Evolutionary conservation across 2,113 vertebrate species (phyloP).

Genomic region (Lagenorhynchus albirostris): DNA sequence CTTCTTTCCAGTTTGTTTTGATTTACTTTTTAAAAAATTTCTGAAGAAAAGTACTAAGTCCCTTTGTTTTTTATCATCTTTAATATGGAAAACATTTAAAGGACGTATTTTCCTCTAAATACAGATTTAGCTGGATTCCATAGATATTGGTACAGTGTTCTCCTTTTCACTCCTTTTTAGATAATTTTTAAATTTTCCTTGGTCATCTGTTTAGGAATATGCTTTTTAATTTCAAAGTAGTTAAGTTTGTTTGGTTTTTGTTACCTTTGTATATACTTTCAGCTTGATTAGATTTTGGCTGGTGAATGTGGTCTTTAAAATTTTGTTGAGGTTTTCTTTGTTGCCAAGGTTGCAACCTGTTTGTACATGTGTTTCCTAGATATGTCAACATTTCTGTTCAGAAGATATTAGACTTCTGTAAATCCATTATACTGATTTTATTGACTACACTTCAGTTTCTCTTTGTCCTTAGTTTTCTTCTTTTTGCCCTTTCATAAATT

Average conservation of each 20-base stretch:
- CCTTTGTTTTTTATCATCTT: not conserved
- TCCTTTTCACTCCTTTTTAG: not conserved
- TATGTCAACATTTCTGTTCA: not conserved
- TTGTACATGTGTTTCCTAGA: not conserved
- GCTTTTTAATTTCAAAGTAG: not conserved
- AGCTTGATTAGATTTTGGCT: not conserved
- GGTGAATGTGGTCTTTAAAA: not conserved
- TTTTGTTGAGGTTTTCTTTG: not conserved
- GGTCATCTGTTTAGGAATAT: not conserved
- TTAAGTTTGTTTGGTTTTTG: not conserved
- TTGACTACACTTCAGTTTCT: not conserved
- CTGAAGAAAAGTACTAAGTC: not conserved
- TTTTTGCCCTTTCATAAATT: not conserved
- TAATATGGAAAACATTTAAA: conserved; percentile 1
- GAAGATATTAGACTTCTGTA: not conserved
- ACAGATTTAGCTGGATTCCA: not conserved
- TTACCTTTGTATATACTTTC: not conserved
- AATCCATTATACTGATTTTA: not conserved
- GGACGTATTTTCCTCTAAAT: not conserved
- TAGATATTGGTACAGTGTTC: not conserved
- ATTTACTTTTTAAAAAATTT: not conserved
- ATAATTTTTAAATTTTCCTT: conserved; percentile 4
- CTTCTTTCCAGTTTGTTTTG: not conserved
- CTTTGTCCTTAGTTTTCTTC: not conserved
- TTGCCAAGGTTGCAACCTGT: not conserved